Percentiles rank a stretch among this genome's conserved stretches.
Conservation (phyloP, 2,113 vertebrate genomes). For the Muscicapa adusta region DNA sequence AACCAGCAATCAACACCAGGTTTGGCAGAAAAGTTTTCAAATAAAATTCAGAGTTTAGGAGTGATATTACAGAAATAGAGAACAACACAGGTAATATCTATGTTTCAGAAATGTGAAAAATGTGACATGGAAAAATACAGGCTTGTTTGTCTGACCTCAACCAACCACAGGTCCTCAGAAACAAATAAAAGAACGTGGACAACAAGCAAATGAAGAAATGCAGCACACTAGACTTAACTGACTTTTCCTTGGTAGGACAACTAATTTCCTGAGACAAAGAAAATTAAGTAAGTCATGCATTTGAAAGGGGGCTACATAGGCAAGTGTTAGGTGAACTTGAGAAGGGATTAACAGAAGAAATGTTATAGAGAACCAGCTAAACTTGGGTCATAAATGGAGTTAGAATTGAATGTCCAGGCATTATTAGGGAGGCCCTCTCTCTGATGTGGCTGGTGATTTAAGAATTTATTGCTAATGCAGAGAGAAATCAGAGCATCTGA, state of each 20-base stretch:
- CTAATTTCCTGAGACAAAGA: background rate
- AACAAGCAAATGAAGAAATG: background rate
- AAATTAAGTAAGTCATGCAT: background rate
- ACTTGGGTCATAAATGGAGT: background rate
- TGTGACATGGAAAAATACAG: background rate
- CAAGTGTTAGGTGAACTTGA: background rate
- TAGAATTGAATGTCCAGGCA: background rate
- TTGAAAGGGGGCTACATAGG: background rate
- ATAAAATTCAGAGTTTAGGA: background rate
- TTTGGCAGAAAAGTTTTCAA: background rate
- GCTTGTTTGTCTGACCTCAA: background rate
- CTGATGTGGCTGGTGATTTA: background rate
- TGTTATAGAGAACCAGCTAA: background rate
- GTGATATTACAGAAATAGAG: background rate
- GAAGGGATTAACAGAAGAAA: background rate
- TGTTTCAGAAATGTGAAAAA: background rate
- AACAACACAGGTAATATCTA: background rate
- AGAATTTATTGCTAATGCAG: background rate
- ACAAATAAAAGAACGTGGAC: background rate
- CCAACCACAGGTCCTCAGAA: background rate
- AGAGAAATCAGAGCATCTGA: background rate
- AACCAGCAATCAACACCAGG: background rate
- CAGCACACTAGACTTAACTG: background rate
- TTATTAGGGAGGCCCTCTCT: background rate
- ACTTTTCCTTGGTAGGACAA: background rate